Evolutionary conservation across 1,140 invertebrate species (phyloP).

Genomic region (Listronotus bonariensis): DNA sequence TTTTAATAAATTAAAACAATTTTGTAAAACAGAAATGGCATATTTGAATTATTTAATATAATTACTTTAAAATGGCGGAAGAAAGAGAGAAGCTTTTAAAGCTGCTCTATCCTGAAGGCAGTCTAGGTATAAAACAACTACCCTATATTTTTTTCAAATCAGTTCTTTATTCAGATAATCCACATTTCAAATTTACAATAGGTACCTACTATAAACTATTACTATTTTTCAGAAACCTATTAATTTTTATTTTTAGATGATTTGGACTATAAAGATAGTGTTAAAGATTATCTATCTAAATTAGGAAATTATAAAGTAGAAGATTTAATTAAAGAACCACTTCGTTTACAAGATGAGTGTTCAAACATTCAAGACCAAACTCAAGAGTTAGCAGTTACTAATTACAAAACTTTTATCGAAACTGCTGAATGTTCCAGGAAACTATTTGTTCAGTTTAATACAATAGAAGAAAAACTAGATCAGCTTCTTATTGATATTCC

Average conservation of each 20-base stretch:
- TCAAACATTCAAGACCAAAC: slow-evolving; percentile 79
- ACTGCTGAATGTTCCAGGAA: slow-evolving; percentile 89
- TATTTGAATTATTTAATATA: too few relatives aligned
- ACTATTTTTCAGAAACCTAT: background rate
- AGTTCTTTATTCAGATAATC: too few relatives aligned
- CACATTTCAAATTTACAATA: too few relatives aligned
- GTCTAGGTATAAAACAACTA: slow-evolving; percentile 22
- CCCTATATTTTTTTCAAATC: background rate
- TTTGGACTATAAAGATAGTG: slow-evolving; percentile 73
- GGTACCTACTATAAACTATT: background rate
- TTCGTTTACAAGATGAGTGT: slow-evolving; percentile 79
- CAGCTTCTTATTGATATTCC: slow-evolving; percentile 75
- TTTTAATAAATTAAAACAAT: too few relatives aligned
- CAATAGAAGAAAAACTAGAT: slow-evolving; percentile 76
- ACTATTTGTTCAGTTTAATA: slow-evolving; percentile 84
- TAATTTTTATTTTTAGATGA: slow-evolving; percentile 57
- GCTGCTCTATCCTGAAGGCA: slow-evolving; percentile 36
- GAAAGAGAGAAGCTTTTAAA: slow-evolving; percentile 29
- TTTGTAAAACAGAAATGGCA: too few relatives aligned
- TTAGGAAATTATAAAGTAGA: slow-evolving; percentile 83
- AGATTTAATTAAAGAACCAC: slow-evolving; percentile 81
- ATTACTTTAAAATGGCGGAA: slow-evolving; percentile 24
- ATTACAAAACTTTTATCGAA: slow-evolving; percentile 94
- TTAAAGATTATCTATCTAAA: slow-evolving; percentile 80
- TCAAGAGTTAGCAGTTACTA: slow-evolving; percentile 87